A percentile compares a stretch with the other conserved stretches of the same genome.
phyloP scores from a whole-genome alignment of 2,888 invertebrate species.

The Sphecodes monilicornis region DNA sequence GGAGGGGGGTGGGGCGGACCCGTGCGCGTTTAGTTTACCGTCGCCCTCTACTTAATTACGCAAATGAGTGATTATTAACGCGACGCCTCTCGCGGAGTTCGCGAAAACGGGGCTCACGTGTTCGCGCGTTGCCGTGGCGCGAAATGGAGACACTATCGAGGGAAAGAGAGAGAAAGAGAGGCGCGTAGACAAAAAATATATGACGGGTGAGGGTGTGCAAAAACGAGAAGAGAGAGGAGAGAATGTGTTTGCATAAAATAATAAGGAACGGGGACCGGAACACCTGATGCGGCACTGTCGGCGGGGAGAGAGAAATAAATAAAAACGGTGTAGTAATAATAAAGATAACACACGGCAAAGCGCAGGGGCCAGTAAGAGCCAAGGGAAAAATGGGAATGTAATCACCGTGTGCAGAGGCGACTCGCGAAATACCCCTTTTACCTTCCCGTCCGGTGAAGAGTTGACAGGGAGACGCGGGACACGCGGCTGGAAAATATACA shows the following conservation, averaged over 20 bases:
- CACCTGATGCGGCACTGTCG: constrained; percentile 19
- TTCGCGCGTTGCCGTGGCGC: background rate
- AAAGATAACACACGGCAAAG: constrained; percentile 44
- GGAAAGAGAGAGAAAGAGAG: background rate
- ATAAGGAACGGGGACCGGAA: constrained; percentile 38
- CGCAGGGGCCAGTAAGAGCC: constrained; percentile 26
- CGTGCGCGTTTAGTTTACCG: constrained; percentile 28
- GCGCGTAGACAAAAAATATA: background rate
- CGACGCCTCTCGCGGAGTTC: constrained; percentile 35
- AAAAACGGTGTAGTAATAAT: constrained; percentile 46
- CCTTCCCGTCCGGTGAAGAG: constrained; percentile 24
- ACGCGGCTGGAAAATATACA: background rate
- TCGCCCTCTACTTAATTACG: constrained; percentile 55
- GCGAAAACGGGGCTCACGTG: constrained; percentile 14
- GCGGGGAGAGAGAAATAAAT: constrained; percentile 19
- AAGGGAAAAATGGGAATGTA: constrained; percentile 50
- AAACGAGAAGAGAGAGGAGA: constrained; percentile 13
- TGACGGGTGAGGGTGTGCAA: background rate
- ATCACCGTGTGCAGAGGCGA: constrained; percentile 44
- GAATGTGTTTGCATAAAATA: constrained; percentile 58
- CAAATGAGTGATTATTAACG: constrained; percentile 59
- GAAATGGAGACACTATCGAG: constrained; percentile 31
- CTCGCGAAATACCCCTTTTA: constrained; percentile 43
- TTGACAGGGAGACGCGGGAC: constrained; percentile 27
- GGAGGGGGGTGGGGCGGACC: background rate